phyloP scores from a whole-genome alignment of 2,113 vertebrate genomes.

The Pithys albifrons region DNA sequence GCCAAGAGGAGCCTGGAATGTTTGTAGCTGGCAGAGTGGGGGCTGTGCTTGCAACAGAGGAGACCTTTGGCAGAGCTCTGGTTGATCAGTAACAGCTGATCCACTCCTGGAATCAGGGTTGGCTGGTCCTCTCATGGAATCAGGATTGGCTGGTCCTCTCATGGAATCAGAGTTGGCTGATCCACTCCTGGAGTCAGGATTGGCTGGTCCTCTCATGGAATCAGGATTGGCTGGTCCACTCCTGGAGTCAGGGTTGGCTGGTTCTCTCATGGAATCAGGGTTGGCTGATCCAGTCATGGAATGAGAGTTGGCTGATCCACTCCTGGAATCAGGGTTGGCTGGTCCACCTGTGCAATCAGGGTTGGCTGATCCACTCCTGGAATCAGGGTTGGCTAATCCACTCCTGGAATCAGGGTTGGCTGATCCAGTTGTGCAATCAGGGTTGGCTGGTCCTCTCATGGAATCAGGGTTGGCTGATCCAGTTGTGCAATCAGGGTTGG shows the following conservation, averaged over 20 bases:
- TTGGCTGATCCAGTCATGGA: rapidly evolving
- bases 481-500: too few relatives aligned
- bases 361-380: rapidly evolving
- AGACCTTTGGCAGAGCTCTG: neutral
- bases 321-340: too few relatives aligned
- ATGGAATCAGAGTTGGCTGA: neutral
- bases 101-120: rapidly evolving
- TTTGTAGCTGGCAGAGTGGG: neutral
- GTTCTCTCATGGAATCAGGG: too few relatives aligned
- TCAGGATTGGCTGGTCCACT: rapidly evolving
- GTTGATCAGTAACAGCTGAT: neutral
- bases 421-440: too few relatives aligned
- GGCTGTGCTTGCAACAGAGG: neutral
- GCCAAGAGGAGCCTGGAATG: neutral
- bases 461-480: too few relatives aligned
- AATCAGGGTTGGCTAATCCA: neutral
- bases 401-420: too few relatives aligned
- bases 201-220: rapidly evolving
- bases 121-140: rapidly evolving
- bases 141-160: rapidly evolving
- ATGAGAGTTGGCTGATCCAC: neutral
- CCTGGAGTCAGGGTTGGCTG: too few relatives aligned
- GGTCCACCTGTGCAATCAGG: too few relatives aligned
- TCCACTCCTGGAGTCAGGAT: rapidly evolving
- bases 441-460: rapidly evolving